Conservation (phyloP, 2,888 invertebrate genomes). For the Micropterix aruncella region DNA sequence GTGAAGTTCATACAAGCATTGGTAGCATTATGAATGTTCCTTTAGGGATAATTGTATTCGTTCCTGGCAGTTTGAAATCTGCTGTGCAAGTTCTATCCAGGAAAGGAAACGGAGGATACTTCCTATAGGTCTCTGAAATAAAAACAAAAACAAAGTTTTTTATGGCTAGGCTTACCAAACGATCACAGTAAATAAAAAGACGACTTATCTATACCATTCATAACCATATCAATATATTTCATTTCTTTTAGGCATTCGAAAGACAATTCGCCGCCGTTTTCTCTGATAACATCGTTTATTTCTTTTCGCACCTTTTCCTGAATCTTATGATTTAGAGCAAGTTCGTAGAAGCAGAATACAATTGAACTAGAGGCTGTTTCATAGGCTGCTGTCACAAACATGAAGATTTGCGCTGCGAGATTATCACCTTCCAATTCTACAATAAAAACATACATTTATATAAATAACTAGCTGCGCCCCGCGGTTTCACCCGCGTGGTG, state of each 20-base stretch:
- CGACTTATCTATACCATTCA: no score
- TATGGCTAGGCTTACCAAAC: no score
- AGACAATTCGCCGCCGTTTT: conserved; percentile 14
- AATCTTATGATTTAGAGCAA: conserved; percentile 18
- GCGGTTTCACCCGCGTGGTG: no score
- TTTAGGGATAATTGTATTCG: conserved; percentile 6
- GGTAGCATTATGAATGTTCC: conserved; percentile 9
- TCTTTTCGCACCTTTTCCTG: conserved; percentile 18
- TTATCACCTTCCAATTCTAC: conserved; percentile 14
- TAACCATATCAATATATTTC: conserved; percentile 18
- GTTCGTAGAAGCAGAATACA: conserved; percentile 16
- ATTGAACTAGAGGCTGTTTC: conserved; percentile 20
- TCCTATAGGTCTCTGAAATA: conserved; percentile 8
- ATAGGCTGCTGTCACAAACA: conserved; percentile 21
- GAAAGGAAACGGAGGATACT: conserved; percentile 9
- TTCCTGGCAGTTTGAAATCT: conserved; percentile 8
- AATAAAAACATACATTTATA: no score
- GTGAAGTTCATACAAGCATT: conserved; percentile 5
- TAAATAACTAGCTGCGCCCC: no score
- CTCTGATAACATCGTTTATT: conserved; percentile 14
- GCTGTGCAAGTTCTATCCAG: conserved; percentile 7
- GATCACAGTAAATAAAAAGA: no score
- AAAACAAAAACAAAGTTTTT: no score
- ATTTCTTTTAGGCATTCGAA: conserved; percentile 17
- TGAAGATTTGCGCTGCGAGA: conserved; percentile 16